A percentile compares a stretch with the other conserved stretches of the same genome.
phyloP scores from a whole-genome alignment of 2,113 vertebrate species.

The Australoheros scitulus region DNA sequence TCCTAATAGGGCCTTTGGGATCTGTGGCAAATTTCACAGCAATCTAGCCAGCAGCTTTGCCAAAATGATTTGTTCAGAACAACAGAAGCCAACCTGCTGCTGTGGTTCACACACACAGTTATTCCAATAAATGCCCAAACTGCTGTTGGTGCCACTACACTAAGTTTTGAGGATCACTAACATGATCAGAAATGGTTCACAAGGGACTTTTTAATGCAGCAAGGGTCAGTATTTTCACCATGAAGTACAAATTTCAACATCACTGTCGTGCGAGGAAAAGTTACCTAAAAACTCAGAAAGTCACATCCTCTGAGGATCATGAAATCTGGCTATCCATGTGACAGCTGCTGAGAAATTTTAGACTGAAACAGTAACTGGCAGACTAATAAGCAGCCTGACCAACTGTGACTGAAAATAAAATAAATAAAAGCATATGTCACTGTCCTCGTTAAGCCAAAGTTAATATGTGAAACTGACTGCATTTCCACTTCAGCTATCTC shows the following conservation, averaged over 20 bases:
- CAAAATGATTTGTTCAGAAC: not conserved
- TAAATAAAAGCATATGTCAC: not conserved
- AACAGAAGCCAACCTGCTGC: not conserved
- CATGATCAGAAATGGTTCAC: not conserved
- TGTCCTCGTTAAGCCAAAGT: not conserved
- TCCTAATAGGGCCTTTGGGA: not conserved
- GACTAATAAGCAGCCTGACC: not conserved
- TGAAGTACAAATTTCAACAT: not conserved
- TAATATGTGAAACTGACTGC: not conserved
- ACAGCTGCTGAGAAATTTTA: not conserved
- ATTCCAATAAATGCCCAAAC: not conserved
- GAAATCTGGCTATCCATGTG: not conserved
- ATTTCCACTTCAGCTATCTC: not conserved
- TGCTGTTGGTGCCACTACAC: not conserved
- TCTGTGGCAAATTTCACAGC: constrained; percentile 6
- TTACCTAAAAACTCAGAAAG: not conserved
- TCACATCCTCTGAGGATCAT: not conserved
- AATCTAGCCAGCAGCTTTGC: not conserved
- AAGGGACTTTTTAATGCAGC: not conserved
- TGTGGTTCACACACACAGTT: not conserved
- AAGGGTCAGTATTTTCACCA: not conserved
- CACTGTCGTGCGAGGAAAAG: not conserved
- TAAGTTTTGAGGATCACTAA: not conserved
- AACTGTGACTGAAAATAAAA: not conserved
- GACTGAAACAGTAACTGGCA: not conserved